Conservation (phyloP, 2,113 vertebrate species). For the Dipodomys spectabilis region DNA sequence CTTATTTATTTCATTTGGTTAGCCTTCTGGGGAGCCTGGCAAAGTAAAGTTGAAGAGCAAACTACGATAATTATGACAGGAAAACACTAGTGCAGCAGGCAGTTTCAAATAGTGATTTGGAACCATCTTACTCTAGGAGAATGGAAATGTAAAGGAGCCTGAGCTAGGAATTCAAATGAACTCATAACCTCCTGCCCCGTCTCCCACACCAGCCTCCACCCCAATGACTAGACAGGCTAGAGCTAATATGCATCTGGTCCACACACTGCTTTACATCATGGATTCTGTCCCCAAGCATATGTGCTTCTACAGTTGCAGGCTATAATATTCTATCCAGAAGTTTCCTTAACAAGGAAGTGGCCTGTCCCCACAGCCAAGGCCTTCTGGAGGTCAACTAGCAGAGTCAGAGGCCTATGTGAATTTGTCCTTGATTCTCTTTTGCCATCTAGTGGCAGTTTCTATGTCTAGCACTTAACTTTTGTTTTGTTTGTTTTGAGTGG, state of each 20-base stretch:
- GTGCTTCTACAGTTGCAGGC: conserved; percentile 1
- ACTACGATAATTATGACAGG: conserved; percentile 31
- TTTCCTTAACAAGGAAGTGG: conserved; percentile 54
- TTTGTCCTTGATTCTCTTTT: conserved; percentile 44
- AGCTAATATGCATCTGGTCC: not conserved
- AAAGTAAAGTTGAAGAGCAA: conserved; percentile 37
- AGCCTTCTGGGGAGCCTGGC: conserved; percentile 27
- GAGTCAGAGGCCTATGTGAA: not conserved
- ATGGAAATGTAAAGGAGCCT: conserved; percentile 3
- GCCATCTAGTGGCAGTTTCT: conserved; percentile 70
- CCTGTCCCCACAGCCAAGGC: not conserved
- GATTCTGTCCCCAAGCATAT: conserved; percentile 40
- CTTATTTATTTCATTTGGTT: not conserved
- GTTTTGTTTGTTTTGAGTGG: not conserved
- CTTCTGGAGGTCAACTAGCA: not conserved
- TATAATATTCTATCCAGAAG: conserved; percentile 28
- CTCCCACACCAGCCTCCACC: not conserved
- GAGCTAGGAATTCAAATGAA: conserved; percentile 61
- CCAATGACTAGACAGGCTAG: not conserved
- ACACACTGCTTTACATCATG: conserved; percentile 22
- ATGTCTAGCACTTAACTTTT: not conserved
- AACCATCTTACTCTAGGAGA: conserved; percentile 57
- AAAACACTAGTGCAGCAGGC: conserved; percentile 39
- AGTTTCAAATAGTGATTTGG: conserved; percentile 33
- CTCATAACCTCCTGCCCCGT: not conserved